phyloP scores from a whole-genome alignment of 2,888 invertebrate genomes.

The Platycheirus rosarum region DNA sequence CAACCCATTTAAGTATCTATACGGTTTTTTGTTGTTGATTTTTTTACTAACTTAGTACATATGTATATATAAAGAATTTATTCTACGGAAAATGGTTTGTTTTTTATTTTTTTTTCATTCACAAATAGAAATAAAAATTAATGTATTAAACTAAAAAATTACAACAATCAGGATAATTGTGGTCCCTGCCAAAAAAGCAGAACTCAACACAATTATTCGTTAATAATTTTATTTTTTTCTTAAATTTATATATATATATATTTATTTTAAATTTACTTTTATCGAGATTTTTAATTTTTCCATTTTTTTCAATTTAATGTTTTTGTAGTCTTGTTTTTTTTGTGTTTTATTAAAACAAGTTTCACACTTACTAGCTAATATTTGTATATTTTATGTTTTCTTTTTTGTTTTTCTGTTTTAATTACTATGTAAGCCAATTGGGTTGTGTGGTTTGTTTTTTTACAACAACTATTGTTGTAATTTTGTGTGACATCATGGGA shows the following conservation, averaged over 20 bases:
- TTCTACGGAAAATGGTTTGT: constrained; percentile 44
- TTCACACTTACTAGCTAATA: constrained; percentile 61
- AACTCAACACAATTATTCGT: constrained; percentile 68
- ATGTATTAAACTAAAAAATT: constrained; percentile 31
- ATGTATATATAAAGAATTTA: constrained; percentile 56
- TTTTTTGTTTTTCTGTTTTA: constrained; percentile 49
- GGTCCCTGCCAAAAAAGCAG: constrained; percentile 74
- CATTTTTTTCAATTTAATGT: constrained; percentile 44
- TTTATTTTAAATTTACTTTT: constrained; percentile 39
- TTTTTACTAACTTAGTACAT: constrained; percentile 14
- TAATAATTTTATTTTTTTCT: constrained; percentile 19
- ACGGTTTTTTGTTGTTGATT: constrained; percentile 21
- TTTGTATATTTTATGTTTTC: constrained; percentile 69
- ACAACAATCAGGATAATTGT: constrained; percentile 62
- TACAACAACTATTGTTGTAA: constrained; percentile 47
- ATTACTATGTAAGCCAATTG: constrained; percentile 71
- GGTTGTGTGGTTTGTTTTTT: constrained; percentile 29
- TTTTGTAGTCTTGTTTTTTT: constrained; percentile 69
- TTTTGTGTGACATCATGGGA: constrained; percentile 41
- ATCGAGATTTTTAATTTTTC: constrained; percentile 40
- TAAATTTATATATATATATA: constrained; percentile 23
- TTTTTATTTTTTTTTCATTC: too few species aligned
- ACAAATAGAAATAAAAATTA: constrained; percentile 25
- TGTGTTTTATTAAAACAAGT: constrained; percentile 67
- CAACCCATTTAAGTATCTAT: constrained; percentile 69